Conservation (phyloP, 1,140 invertebrate genomes). For the Hermatobates lingyangjiaoensis region DNA sequence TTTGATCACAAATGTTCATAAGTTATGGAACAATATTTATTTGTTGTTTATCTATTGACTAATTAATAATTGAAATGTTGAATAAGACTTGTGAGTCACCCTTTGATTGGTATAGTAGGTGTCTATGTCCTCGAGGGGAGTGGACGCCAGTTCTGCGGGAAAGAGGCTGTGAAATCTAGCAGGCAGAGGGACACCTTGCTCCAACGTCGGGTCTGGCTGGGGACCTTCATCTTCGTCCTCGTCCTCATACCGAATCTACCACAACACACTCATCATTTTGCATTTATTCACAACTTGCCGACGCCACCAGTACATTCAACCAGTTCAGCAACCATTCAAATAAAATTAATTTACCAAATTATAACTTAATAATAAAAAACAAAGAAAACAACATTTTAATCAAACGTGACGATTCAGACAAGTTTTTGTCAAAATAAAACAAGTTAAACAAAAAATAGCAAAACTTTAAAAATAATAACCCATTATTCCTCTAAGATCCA, state of each 20-base stretch:
- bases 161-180: conserved; percentile 75
- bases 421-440: no score
- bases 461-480: no score
- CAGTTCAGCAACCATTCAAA: no score
- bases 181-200: conserved; percentile 76
- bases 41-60: background rate
- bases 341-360: no score
- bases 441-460: no score
- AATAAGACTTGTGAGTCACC: conserved; percentile 32
- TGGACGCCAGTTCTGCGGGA: conserved; percentile 75
- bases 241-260: conserved; percentile 79
- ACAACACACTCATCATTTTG: conserved; percentile 4
- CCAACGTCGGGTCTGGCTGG: conserved; percentile 78
- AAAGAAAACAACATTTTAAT: no score
- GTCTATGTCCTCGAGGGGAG: conserved; percentile 89
- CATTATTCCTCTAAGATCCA: no score
- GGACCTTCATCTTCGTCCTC: conserved; percentile 90
- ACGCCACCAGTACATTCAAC: background rate
- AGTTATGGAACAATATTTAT: background rate
- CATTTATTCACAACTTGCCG: background rate
- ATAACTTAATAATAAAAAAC: no score
- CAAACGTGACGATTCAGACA: no score
- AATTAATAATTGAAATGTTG: background rate
- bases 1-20: background rate
- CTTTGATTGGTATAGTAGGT: conserved; percentile 77